A percentile compares a stretch with the other conserved stretches of the same genome.
Evolutionary conservation across 2,113 vertebrate species (phyloP).

Genomic region (Bagarius yarrelli): DNA sequence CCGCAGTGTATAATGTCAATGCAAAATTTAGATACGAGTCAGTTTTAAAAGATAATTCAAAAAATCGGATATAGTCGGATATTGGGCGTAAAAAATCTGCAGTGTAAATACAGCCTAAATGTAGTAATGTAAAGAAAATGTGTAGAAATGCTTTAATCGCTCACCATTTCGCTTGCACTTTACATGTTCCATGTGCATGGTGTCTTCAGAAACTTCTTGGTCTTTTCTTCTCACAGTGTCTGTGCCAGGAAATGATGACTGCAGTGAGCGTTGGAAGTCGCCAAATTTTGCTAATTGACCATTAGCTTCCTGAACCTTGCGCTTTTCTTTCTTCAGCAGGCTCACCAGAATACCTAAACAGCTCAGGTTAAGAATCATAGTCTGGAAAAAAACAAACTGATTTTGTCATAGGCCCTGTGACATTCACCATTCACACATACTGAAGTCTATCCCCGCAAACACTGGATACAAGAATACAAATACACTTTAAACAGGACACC

Average conservation of each 20-base stretch:
- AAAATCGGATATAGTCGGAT: no score
- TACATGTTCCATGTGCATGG: constrained; percentile 17
- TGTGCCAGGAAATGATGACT: background rate
- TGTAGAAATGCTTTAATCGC: background rate
- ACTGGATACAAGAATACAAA: background rate
- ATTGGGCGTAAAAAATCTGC: no score
- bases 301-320: constrained; percentile 68
- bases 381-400: background rate
- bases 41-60: no score
- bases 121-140: background rate
- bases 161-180: constrained; percentile 62
- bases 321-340: constrained; percentile 90
- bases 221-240: constrained; percentile 25
- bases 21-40: no score
- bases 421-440: no score
- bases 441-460: background rate
- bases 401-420: background rate
- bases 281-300: constrained; percentile 54
- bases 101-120: no score
- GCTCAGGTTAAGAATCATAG: constrained; percentile 57
- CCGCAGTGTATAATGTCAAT: no score
- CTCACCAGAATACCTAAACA: constrained; percentile 81
- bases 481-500: background rate
- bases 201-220: constrained; percentile 5
- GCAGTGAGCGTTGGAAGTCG: constrained; percentile 44